phyloP scores from a whole-genome alignment of 2,113 vertebrate species.

The Mesembrinibis cayennensis region DNA sequence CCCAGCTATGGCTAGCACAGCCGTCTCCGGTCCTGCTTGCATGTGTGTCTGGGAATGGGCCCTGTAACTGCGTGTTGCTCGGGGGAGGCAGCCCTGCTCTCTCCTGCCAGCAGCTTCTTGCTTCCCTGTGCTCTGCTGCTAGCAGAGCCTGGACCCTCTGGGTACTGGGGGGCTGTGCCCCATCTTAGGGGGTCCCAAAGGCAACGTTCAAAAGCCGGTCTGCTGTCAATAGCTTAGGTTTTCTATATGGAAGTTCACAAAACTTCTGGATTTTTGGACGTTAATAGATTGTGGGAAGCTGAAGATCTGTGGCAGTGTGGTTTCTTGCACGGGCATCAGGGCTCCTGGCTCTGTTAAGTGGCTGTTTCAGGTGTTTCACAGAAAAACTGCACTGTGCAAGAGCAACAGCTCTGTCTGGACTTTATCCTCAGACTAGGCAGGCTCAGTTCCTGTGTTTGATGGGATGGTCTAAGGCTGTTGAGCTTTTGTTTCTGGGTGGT shows the following conservation, averaged over 20 bases:
- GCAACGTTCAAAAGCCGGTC: neutral
- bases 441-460: too few species aligned
- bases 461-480: neutral
- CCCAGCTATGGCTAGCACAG: too few species aligned
- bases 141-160: rapidly evolving
- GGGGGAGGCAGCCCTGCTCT: neutral
- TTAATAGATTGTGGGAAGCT: rapidly evolving
- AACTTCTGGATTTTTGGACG: neutral
- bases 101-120: neutral
- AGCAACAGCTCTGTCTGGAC: too few species aligned
- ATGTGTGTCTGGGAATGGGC: rapidly evolving
- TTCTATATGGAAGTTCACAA: neutral
- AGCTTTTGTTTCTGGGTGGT: neutral
- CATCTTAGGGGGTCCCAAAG: too few species aligned
- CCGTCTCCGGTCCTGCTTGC: neutral
- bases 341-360: neutral
- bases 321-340: neutral
- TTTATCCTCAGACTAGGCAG: too few species aligned
- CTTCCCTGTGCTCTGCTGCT: too few species aligned
- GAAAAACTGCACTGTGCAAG: neutral
- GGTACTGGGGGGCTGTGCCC: neutral
- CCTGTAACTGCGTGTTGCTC: rapidly evolving
- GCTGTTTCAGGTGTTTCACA: too few species aligned
- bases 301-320: neutral
- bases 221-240: neutral